A percentile compares a stretch with the other conserved stretches of the same genome.
Conservation (phyloP, 2,888 invertebrate species). For the Epirrhoe tristata region DNA sequence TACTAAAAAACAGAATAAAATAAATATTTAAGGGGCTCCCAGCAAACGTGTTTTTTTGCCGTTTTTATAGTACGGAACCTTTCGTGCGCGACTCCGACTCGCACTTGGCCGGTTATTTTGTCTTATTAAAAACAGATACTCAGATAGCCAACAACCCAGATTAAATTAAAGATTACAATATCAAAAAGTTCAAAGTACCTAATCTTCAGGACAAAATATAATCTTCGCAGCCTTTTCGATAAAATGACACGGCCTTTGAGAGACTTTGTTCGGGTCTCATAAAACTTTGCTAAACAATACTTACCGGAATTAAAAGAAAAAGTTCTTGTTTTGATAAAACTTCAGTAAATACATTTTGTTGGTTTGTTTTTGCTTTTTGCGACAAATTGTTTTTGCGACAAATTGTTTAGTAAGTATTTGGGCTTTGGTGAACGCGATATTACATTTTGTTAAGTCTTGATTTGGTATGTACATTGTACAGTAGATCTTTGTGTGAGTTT, state of each 20-base stretch:
- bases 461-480: neutral
- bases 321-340: slow-evolving; percentile 51
- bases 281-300: slow-evolving; percentile 56
- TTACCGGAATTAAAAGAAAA: slow-evolving; percentile 58
- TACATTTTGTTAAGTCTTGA: neutral
- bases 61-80: too few species aligned
- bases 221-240: slow-evolving; percentile 37
- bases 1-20: too few species aligned
- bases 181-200: slow-evolving; percentile 12
- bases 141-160: neutral
- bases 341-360: slow-evolving; percentile 46
- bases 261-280: slow-evolving; percentile 47
- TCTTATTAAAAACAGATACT: neutral
- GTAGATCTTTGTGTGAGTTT: neutral
- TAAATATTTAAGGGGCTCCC: too few species aligned
- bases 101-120: too few species aligned
- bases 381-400: slow-evolving; percentile 50
- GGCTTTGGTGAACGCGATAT: slow-evolving; percentile 6
- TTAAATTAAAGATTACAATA: slow-evolving; percentile 13
- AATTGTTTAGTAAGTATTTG: slow-evolving; percentile 44
- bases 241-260: slow-evolving; percentile 55
- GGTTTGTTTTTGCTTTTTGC: slow-evolving; percentile 48
- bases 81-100: neutral
- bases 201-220: slow-evolving; percentile 23
- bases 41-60: too few species aligned